Evolutionary conservation across 2,888 invertebrate genomes (phyloP).

Genomic region (Pterobdella sp.): DNA sequence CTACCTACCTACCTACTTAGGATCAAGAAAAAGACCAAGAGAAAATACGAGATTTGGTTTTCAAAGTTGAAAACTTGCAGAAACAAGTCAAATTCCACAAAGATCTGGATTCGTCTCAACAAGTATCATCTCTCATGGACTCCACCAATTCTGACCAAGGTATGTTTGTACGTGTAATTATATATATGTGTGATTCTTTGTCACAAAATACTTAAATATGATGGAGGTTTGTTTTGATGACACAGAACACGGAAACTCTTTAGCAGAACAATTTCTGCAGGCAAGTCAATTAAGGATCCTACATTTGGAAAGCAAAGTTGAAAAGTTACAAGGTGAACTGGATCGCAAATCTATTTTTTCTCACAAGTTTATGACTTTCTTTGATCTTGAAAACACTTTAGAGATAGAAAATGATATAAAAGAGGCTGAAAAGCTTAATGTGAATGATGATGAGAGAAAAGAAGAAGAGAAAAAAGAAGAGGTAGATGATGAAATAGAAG

Average conservation of each 20-base stretch:
- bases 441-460: neutral
- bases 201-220: neutral
- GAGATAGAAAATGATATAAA: neutral
- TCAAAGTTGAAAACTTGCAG: conserved; percentile 17
- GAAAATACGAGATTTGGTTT: neutral
- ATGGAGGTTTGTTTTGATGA: neutral
- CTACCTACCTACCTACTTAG: conserved; percentile 23
- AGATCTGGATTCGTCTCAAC: conserved; percentile 15
- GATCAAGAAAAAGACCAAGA: conserved; percentile 10
- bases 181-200: neutral
- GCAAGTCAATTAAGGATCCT: conserved; percentile 21
- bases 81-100: neutral
- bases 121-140: neutral
- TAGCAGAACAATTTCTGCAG: conserved; percentile 27
- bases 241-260: neutral
- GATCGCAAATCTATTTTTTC: conserved; percentile 12
- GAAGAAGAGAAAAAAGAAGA: neutral
- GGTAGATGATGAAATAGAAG: no score
- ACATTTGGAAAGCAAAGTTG: conserved; percentile 20
- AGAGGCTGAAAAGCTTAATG: neutral
- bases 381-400: neutral
- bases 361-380: conserved; percentile 9
- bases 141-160: neutral
- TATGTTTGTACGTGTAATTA: neutral
- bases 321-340: conserved; percentile 21